Conservation (phyloP, 2,797 vertebrate species). For the Gymnodraco acuticeps region DNA sequence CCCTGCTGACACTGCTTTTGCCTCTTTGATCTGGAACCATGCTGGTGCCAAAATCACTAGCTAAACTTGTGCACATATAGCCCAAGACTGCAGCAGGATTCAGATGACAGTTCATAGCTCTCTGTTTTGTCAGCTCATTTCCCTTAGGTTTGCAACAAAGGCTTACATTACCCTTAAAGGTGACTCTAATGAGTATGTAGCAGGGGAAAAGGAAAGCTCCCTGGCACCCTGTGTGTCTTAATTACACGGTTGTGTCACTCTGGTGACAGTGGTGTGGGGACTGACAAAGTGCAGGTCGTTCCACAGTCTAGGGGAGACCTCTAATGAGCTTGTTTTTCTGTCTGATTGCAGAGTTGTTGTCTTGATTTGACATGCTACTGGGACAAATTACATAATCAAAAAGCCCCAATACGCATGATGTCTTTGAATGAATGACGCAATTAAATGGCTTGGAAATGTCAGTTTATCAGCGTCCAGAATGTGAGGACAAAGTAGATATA, state of each 20-base stretch:
- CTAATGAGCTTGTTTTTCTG: conserved; percentile 82
- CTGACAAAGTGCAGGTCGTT: conserved; percentile 62
- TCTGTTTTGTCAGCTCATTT: conserved; percentile 76
- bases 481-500: background rate
- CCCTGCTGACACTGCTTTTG: conserved; percentile 45
- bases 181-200: conserved; percentile 80
- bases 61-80: conserved; percentile 11
- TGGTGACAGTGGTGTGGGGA: conserved; percentile 77
- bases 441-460: background rate
- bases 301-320: conserved; percentile 61
- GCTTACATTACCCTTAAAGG: conserved; percentile 80
- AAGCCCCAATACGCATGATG: conserved; percentile 1
- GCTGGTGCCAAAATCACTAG: conserved; percentile 65
- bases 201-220: conserved; percentile 74
- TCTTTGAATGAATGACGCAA: conserved; percentile 12
- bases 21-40: conserved; percentile 58
- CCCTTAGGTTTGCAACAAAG: conserved; percentile 66
- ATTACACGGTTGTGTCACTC: conserved; percentile 80
- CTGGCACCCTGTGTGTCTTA: conserved; percentile 72
- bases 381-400: conserved; percentile 53
- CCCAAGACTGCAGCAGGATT: conserved; percentile 23
- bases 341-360: conserved; percentile 68
- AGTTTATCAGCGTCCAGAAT: background rate
- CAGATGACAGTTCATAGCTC: conserved; percentile 55
- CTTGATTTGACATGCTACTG: conserved; percentile 57